Evolutionary conservation across 2,888 invertebrate species (phyloP), one percentile per base, ranked within the genome.

Genomic region (Acleris sparsana): DNA sequence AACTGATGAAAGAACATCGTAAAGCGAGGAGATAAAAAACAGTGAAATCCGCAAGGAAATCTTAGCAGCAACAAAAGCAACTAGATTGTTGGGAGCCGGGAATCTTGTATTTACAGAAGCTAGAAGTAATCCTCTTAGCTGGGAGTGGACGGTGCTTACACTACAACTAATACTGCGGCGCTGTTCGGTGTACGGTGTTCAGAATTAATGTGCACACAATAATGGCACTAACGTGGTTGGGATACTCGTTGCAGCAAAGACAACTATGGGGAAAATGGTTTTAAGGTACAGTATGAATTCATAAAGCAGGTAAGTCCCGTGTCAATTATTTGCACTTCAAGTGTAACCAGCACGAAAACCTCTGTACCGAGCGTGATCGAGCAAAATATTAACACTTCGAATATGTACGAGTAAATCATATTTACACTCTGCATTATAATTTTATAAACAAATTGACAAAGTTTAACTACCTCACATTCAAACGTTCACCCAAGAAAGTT

Each of bases 71-170:
- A 85, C 79, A 82, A 81, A 82, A 81, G 79, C 75, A 74, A 71
- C 66, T 70, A 74, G 74, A 75, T 75, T 76, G 72, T 73, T 75
- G 75, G 75, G 79, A 78, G 77, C 58, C 73, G 78, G 81, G 81
- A 79, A 80, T 78, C 80, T 77, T 62, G 66, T 66, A 55, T 64
- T 61, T 69, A 65, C 64, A 71, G 73, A 74, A 74, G 73, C 77
- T 76, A 68, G 70, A 58, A 73, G 78, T 83, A 85, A 85, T 85
- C 86, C 80, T 81, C 81, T 85, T 84, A 83, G 75, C 79, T 5
- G 57, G 18, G 57, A 75, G 74, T 66, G 69, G 74, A 74, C 72
- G 70, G 71, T 74, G 73, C 70, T 75, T 75, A 80, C 78, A 75
- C 71, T 74, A 72, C 71, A 72, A 73, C 74, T 79, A 77, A 76